Conservation (phyloP, 1,140 invertebrate species). For the Drosophila athabasca region DNA sequence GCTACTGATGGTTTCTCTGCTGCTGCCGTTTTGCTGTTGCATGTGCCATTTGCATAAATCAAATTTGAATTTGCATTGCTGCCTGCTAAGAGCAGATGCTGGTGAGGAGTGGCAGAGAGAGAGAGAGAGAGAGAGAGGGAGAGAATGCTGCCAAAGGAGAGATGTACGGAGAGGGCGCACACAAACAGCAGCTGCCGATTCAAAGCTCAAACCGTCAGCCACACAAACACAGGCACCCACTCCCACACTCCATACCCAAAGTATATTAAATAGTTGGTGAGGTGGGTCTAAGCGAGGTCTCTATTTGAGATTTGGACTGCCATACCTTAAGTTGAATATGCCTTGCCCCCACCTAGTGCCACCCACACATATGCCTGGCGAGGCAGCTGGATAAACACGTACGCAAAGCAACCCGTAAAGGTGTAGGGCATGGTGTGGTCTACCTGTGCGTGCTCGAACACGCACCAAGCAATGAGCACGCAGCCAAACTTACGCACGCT, state of each 20-base stretch:
- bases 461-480: slow-evolving; percentile 62
- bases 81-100: slow-evolving; percentile 43
- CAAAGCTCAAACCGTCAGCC: slow-evolving; percentile 5
- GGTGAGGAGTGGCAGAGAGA: slow-evolving; percentile 2
- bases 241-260: too few species aligned
- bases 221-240: not conserved
- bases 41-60: slow-evolving; percentile 78
- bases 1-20: not conserved
- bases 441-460: slow-evolving; percentile 49
- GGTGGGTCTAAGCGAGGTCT: too few species aligned
- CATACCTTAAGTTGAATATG: too few species aligned
- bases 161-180: slow-evolving; percentile 2
- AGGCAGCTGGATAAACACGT: slow-evolving; percentile 47
- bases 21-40: slow-evolving; percentile 40
- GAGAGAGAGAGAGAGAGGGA: not conserved
- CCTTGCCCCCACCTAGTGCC: too few species aligned
- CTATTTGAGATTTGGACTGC: too few species aligned
- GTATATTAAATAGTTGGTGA: too few species aligned
- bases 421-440: slow-evolving; percentile 1
- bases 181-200: slow-evolving; percentile 34
- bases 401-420: not conserved
- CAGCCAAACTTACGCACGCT: slow-evolving; percentile 65
- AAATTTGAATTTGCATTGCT: slow-evolving; percentile 80
- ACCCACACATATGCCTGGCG: slow-evolving; percentile 1
- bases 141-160: not conserved